Conservation (phyloP, 2,888 invertebrate species). For the Crepidodera aurea region DNA sequence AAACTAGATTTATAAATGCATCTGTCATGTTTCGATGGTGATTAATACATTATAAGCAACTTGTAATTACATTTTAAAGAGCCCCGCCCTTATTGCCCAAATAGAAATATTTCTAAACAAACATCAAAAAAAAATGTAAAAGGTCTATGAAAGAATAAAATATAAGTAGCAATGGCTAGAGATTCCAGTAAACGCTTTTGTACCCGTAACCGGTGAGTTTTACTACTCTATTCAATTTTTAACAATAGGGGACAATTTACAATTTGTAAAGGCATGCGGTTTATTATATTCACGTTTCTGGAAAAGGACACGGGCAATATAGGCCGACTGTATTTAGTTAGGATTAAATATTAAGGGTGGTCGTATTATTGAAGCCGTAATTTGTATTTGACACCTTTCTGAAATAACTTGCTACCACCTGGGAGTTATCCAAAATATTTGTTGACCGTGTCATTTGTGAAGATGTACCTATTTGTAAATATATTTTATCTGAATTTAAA, state of each 20-base stretch:
- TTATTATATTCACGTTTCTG: conserved; percentile 10
- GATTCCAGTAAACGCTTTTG: conserved; percentile 8
- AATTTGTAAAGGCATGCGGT: conserved; percentile 13
- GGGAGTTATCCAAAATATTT: not conserved
- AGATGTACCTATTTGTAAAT: too few species aligned
- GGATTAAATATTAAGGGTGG: conserved; percentile 11
- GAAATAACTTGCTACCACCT: conserved; percentile 3
- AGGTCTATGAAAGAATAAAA: too few species aligned
- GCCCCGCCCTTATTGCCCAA: too few species aligned
- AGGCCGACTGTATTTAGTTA: conserved; percentile 12
- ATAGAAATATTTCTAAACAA: too few species aligned
- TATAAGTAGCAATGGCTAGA: too few species aligned
- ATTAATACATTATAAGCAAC: too few species aligned
- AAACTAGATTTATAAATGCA: too few species aligned
- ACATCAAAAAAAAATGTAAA: too few species aligned
- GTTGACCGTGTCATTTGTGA: too few species aligned
- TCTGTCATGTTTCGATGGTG: too few species aligned
- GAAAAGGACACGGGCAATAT: conserved; percentile 14
- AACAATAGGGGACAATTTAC: conserved; percentile 8
- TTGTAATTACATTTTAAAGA: too few species aligned
- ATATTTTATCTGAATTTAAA: too few species aligned
- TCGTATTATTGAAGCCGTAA: conserved; percentile 11
- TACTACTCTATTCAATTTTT: conserved; percentile 3
- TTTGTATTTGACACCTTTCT: conserved; percentile 10
- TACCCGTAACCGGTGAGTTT: not conserved